phyloP scores from a whole-genome alignment of 2,113 vertebrate species.

The Jacana jacana region DNA sequence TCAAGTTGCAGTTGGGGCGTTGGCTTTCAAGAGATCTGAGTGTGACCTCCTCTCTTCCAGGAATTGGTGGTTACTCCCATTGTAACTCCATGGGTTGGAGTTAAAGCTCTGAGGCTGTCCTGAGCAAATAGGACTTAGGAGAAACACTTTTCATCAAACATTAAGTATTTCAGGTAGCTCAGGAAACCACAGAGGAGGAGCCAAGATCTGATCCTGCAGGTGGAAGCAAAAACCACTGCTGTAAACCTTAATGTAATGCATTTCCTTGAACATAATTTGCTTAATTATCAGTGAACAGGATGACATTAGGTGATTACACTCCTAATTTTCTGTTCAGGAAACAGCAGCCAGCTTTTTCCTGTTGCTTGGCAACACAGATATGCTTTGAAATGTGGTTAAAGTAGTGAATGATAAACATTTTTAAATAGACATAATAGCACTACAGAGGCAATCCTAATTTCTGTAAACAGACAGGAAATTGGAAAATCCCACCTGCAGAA shows the following conservation, averaged over 20 bases:
- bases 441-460: conserved; percentile 7
- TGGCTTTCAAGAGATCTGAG: background rate
- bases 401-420: background rate
- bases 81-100: background rate
- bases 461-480: background rate
- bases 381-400: conserved; percentile 34
- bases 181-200: background rate
- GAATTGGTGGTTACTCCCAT: background rate
- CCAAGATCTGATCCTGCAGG: background rate
- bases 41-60: background rate
- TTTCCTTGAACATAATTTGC: conserved; percentile 21
- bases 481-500: background rate
- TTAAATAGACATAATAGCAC: background rate
- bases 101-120: background rate
- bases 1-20: accelerated
- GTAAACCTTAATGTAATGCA: background rate
- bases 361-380: conserved; percentile 46
- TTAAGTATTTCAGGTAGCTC: background rate
- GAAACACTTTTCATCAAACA: background rate
- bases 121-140: background rate
- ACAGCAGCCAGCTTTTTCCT: background rate
- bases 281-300: conserved; percentile 28
- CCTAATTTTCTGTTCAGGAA: conserved; percentile 40
- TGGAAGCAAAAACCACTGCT: background rate
- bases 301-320: conserved; percentile 22